Conservation (phyloP, 2,113 vertebrate genomes). For the Pelobates fuscus region DNA sequence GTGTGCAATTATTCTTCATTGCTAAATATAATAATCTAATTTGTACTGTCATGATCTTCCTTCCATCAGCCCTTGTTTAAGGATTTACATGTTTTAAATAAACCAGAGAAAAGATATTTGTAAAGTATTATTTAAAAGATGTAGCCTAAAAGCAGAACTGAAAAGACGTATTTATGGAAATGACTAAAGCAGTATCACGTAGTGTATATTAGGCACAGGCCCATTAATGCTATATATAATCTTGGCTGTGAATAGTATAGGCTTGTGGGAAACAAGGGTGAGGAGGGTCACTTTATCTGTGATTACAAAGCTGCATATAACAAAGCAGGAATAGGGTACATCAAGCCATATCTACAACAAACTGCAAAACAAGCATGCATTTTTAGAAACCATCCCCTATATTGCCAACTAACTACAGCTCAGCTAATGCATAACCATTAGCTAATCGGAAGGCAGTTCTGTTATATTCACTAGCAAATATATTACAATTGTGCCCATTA, state of each 20-base stretch:
- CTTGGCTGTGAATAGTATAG: not conserved
- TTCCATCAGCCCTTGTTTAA: not conserved
- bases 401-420: too few relatives aligned
- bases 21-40: conserved; percentile 7
- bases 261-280: too few relatives aligned
- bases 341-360: too few relatives aligned
- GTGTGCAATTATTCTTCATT: not conserved
- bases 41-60: not conserved
- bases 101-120: not conserved
- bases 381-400: too few relatives aligned
- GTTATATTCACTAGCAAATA: too few relatives aligned
- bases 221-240: not conserved
- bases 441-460: too few relatives aligned
- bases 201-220: not conserved
- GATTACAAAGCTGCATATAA: too few relatives aligned
- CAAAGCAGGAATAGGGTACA: too few relatives aligned
- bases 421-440: too few relatives aligned
- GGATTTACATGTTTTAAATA: not conserved
- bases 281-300: too few relatives aligned
- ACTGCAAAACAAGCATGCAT: too few relatives aligned
- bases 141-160: not conserved
- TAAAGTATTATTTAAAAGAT: not conserved
- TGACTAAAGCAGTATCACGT: not conserved
- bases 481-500: too few relatives aligned
- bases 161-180: not conserved